Evolutionary conservation across 2,888 invertebrate genomes (phyloP), one percentile per base, ranked within the genome.

Genomic region (Chromoteleia sp.): DNA sequence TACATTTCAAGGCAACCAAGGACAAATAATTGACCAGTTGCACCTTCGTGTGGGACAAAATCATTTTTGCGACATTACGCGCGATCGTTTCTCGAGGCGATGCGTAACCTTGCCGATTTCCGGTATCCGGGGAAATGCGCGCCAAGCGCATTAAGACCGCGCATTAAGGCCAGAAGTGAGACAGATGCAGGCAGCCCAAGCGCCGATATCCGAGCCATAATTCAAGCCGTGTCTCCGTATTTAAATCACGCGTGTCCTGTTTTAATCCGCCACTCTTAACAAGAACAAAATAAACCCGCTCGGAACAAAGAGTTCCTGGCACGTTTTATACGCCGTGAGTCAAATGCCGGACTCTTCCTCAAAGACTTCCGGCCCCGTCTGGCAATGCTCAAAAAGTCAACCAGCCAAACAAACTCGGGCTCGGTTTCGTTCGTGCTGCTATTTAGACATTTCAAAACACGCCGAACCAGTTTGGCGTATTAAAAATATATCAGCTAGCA

Each of bases 61-160:
- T n/a, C n/a, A n/a, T n/a, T n/a, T n/a, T n/a, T n/a, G n/a, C n/a
- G n/a, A n/a, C n/a, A n/a, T n/a, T n/a, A n/a, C n/a, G n/a, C n/a
- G n/a, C 29, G 41, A 67, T 48, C 33, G 63, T 15, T 43, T 56
- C 77, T 56, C 15, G 14, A 65, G 65, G 50, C 63, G 36, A 29
- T 15, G 25, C 15, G 71, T 45, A 71, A 68, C 78, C 78, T 78
- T 63, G 70, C 15, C 56, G 50, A 68, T 77, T 77, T 77, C 70
- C 70, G 54, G 63, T 70, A 63, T 50, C 74, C 56, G 52, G 59
- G 50, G 68, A 68, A 76, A 76, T 52, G 59, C 50, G 45, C 43
- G 25, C 63, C 63, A 45, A 54, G 17, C 52, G 21, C 19, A 7
- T 12, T 10, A 48, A 0, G 15, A 21, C 56, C 29, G 56, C n/a